Conservation (phyloP, 2,113 vertebrate species). For the Buteo buteo region DNA sequence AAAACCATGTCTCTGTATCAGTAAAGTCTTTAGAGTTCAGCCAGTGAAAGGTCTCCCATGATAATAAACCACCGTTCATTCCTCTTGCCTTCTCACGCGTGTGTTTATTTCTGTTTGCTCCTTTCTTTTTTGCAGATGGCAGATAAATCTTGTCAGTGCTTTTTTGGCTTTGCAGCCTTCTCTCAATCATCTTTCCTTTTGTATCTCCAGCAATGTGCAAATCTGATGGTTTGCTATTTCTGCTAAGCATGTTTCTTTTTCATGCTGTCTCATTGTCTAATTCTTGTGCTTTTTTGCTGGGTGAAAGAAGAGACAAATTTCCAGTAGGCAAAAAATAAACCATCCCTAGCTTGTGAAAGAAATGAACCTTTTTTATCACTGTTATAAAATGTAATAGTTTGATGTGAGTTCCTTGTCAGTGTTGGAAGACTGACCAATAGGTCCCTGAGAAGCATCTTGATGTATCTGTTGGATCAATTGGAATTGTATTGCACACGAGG, state of each 20-base stretch:
- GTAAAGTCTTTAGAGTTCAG: neutral
- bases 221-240: constrained; percentile 49
- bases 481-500: neutral
- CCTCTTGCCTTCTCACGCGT: neutral
- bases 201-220: constrained; percentile 31
- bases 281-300: constrained; percentile 20
- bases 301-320: constrained; percentile 21
- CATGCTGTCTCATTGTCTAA: constrained; percentile 6
- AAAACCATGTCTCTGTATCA: neutral
- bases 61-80: neutral
- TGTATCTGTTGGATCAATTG: constrained; percentile 21
- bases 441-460: neutral
- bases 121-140: constrained; percentile 40
- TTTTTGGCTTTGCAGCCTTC: constrained; percentile 46
- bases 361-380: neutral
- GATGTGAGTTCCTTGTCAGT: neutral
- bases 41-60: neutral
- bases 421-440: neutral
- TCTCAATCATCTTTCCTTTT: constrained; percentile 51
- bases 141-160: constrained; percentile 50
- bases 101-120: constrained; percentile 50
- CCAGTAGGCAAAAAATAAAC: constrained; percentile 39
- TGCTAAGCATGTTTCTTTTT: constrained; percentile 19
- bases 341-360: neutral
- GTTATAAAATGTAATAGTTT: neutral